Conservation (phyloP, 2,113 vertebrate genomes). For the Microcebus jonahi region DNA sequence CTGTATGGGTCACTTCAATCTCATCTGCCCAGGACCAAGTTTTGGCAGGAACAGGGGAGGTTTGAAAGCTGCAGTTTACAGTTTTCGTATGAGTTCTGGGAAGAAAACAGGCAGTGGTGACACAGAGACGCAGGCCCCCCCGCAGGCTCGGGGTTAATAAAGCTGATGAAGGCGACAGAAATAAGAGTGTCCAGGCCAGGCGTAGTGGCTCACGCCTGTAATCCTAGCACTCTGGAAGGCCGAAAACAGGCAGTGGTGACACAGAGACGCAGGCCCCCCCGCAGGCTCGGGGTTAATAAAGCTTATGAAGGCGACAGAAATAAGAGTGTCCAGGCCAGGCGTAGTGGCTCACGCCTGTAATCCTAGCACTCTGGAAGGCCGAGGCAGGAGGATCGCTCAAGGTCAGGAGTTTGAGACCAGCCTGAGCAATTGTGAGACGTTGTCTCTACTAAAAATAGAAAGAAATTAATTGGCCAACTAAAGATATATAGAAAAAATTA, state of each 20-base stretch:
- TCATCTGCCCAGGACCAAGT: neutral
- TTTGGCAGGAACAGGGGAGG: neutral
- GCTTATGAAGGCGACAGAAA: neutral
- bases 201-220: too few species aligned
- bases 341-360: too few species aligned
- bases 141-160: neutral
- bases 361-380: too few species aligned
- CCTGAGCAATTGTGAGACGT: too few species aligned
- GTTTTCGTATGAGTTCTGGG: constrained; percentile 44
- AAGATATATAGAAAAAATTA: too few species aligned
- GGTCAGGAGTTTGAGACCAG: too few species aligned
- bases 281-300: neutral
- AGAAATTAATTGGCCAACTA: too few species aligned
- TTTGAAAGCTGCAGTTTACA: neutral
- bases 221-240: too few species aligned
- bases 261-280: neutral
- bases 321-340: neutral
- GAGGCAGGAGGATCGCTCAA: too few species aligned
- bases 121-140: neutral
- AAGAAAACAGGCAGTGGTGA: neutral
- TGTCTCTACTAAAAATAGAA: too few species aligned
- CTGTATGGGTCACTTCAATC: neutral
- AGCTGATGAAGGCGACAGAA: neutral
- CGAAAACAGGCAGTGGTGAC: neutral
- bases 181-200: neutral